Evolutionary conservation across 2,797 vertebrate species (phyloP).

Genomic region (Lagocephalus sceleratus): DNA sequence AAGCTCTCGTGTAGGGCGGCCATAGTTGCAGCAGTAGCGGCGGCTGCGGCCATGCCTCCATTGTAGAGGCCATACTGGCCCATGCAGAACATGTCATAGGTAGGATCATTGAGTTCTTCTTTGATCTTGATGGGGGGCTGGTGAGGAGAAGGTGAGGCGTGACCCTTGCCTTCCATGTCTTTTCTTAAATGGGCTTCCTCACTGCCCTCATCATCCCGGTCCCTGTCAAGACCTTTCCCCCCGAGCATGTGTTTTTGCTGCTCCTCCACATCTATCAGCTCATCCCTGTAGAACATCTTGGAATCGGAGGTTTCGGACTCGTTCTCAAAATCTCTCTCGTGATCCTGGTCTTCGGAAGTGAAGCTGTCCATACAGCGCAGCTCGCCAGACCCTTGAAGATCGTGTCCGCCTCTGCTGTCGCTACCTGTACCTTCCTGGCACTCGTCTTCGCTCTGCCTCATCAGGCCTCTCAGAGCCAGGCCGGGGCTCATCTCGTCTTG

Average conservation of each 20-base stretch:
- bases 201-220: conserved; percentile 64
- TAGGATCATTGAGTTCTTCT: conserved; percentile 95
- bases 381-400: conserved; percentile 70
- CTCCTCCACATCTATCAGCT: conserved; percentile 89
- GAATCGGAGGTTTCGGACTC: conserved; percentile 96
- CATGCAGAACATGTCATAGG: conserved; percentile 99
- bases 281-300: conserved; percentile 87
- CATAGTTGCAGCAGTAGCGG: conserved; percentile 93
- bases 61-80: conserved; percentile 97
- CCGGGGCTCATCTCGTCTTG: conserved; percentile 96
- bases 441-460: conserved; percentile 85
- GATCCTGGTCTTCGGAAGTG: conserved; percentile 97
- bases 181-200: conserved; percentile 82
- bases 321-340: conserved; percentile 96
- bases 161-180: conserved; percentile 84
- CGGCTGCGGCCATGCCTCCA: conserved; percentile 81
- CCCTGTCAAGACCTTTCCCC: conserved; percentile 62
- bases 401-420: conserved; percentile 77
- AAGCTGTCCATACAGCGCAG: conserved; percentile 92
- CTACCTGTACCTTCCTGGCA: conserved; percentile 81
- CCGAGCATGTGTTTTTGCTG: conserved; percentile 63
- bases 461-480: conserved; percentile 87
- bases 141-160: conserved; percentile 81
- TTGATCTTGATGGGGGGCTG: conserved; percentile 92
- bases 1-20: conserved; percentile 96